Conservation (phyloP, 1,140 invertebrate genomes). For the Notospermus geniculatus region DNA sequence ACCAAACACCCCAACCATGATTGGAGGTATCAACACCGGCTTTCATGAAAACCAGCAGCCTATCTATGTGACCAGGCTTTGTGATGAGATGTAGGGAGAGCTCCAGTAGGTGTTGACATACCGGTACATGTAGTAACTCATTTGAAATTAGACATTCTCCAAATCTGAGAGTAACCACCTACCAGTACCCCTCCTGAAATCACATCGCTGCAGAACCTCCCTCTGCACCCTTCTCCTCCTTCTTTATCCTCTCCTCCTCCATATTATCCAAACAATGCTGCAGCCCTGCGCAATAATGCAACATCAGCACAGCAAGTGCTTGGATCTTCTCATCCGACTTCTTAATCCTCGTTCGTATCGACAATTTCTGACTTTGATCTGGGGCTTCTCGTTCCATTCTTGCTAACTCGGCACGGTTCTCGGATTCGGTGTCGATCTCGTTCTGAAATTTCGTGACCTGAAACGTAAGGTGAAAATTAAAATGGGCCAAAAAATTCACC, state of each 20-base stretch:
- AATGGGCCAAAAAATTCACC: no score
- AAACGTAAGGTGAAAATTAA: slow-evolving; percentile 25
- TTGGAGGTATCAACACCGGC: no score
- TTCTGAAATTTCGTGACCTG: slow-evolving; percentile 74
- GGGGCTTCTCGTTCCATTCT: slow-evolving; percentile 55
- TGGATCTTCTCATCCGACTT: slow-evolving; percentile 74
- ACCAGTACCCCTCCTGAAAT: no score
- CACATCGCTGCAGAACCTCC: no score
- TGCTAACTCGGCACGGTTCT: slow-evolving; percentile 57
- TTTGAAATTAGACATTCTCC: no score
- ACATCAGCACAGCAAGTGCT: slow-evolving; percentile 76
- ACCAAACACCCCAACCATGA: no score
- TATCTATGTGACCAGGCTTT: no score
- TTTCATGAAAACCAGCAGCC: no score
- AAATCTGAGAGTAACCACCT: no score
- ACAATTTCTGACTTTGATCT: slow-evolving; percentile 57
- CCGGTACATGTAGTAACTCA: no score
- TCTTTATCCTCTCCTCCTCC: slow-evolving; percentile 38
- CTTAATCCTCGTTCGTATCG: slow-evolving; percentile 55
- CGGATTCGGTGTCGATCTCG: slow-evolving; percentile 66
- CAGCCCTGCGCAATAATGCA: slow-evolving; percentile 80
- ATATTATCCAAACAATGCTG: slow-evolving; percentile 65
- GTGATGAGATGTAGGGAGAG: no score
- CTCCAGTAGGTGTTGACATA: no score
- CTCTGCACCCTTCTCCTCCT: slow-evolving; percentile 3